phyloP scores from a whole-genome alignment of 2,888 invertebrate genomes.

The Sarcophaga carnaria region DNA sequence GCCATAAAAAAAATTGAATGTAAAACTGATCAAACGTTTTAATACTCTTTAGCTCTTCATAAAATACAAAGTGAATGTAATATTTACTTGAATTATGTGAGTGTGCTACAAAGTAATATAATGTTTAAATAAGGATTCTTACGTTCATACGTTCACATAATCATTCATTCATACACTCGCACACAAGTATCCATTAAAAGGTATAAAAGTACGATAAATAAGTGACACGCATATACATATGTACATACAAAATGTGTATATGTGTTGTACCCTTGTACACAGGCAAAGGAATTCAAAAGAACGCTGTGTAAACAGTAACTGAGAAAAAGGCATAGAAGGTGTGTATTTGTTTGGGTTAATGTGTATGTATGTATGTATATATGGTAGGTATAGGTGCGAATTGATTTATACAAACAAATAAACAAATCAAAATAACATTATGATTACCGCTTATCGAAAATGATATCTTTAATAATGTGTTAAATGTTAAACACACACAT shows the following conservation, averaged over 20 bases:
- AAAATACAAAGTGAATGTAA: conserved; percentile 31
- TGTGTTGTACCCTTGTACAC: background rate
- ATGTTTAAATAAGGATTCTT: conserved; percentile 20
- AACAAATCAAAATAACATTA: conserved; percentile 68
- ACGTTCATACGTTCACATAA: background rate
- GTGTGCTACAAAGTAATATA: conserved; percentile 27
- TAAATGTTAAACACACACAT: conserved; percentile 45
- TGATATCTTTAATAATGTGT: conserved; percentile 65
- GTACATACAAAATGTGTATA: background rate
- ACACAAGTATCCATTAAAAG: conserved; percentile 5
- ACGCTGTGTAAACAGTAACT: conserved; percentile 5
- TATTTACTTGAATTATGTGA: conserved; percentile 16
- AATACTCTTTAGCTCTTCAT: conserved; percentile 24
- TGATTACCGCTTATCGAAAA: conserved; percentile 67
- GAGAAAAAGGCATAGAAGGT: background rate
- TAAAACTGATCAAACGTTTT: conserved; percentile 32
- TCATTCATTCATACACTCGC: background rate
- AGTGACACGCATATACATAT: background rate
- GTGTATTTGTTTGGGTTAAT: conserved; percentile 13
- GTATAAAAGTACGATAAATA: background rate
- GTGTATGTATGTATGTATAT: too few relatives aligned
- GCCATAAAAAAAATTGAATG: conserved; percentile 2
- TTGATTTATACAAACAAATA: conserved; percentile 34
- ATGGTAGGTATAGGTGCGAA: background rate
- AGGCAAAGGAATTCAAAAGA: background rate